phyloP scores from a whole-genome alignment of 2,797 vertebrate genomes.

The Poeciliopsis paucimaculata region DNA sequence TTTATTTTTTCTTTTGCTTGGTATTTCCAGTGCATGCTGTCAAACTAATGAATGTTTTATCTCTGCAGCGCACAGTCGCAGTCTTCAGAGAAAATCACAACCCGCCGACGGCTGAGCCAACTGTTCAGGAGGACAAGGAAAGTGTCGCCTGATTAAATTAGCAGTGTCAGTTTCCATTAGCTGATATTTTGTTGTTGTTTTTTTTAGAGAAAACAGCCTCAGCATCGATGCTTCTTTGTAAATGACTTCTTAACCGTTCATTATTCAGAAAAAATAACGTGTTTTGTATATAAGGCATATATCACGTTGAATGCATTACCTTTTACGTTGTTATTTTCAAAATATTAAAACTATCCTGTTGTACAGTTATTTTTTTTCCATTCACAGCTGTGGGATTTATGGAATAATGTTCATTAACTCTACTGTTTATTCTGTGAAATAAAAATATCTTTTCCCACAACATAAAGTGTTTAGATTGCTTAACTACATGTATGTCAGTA shows the following conservation, averaged over 20 bases:
- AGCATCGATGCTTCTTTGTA: constrained; percentile 18
- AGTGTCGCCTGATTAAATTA: constrained; percentile 31
- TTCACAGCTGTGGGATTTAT: neutral
- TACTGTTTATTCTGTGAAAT: neutral
- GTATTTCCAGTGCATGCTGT: constrained; percentile 4
- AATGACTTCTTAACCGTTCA: constrained; percentile 8
- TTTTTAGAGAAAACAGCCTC: constrained; percentile 10
- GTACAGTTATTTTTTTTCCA: neutral
- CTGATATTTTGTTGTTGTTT: constrained; percentile 6
- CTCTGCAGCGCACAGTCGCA: constrained; percentile 62
- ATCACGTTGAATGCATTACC: neutral
- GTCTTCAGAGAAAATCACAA: constrained; percentile 43
- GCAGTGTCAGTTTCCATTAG: neutral
- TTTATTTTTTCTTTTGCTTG: constrained; percentile 6
- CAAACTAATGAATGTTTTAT: constrained; percentile 51
- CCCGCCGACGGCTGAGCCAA: constrained; percentile 56
- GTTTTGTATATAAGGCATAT: neutral
- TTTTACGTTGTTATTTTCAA: neutral
- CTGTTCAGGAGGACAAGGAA: constrained; percentile 67
- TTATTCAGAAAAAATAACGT: constrained; percentile 9
- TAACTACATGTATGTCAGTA: neutral
- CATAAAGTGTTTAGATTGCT: neutral
- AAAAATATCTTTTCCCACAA: neutral
- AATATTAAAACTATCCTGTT: neutral
- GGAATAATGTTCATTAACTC: neutral